Percentiles rank a stretch among this genome's conserved stretches.
phyloP scores from a whole-genome alignment of 2,797 vertebrate genomes.

The Gymnocypris eckloni region DNA sequence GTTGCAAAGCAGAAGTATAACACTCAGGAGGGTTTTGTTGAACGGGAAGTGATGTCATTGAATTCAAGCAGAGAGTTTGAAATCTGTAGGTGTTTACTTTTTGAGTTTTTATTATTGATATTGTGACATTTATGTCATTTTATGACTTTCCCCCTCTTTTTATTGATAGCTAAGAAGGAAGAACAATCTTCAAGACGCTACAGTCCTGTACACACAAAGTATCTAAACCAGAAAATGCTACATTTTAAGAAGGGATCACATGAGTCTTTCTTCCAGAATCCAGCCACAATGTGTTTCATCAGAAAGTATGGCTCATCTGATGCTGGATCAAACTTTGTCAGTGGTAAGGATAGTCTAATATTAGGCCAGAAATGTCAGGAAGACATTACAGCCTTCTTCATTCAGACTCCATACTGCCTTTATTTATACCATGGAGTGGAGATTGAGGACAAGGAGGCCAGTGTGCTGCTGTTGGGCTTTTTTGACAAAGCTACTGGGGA shows the following conservation, averaged over 20 bases:
- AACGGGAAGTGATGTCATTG: constrained; percentile 50
- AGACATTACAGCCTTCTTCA: constrained; percentile 62
- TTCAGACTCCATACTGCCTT: constrained; percentile 69
- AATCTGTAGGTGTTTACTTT: neutral
- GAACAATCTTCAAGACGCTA: constrained; percentile 2
- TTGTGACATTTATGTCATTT: neutral
- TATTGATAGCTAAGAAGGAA: constrained; percentile 22
- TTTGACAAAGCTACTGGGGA: constrained; percentile 60
- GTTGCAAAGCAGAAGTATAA: constrained; percentile 32
- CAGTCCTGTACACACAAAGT: constrained; percentile 22
- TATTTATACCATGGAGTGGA: constrained; percentile 71
- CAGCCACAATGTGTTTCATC: constrained; percentile 49
- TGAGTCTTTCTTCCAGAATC: constrained; percentile 38
- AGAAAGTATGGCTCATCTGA: constrained; percentile 46
- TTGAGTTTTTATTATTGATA: neutral
- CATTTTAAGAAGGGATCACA: constrained; percentile 1
- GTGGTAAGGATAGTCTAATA: constrained; percentile 13
- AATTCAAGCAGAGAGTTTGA: neutral
- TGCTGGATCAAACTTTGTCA: neutral
- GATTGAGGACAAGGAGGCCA: constrained; percentile 52
- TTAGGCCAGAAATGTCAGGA: constrained; percentile 44
- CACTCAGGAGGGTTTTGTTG: constrained; percentile 59
- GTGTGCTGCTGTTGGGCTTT: constrained; percentile 72
- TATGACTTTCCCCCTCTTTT: constrained; percentile 21
- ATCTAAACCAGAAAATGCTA: constrained; percentile 16